A percentile compares a stretch with the other conserved stretches of the same genome.
phyloP scores from a whole-genome alignment of 2,797 vertebrate genomes.

The Crocodylus rhombifer region DNA sequence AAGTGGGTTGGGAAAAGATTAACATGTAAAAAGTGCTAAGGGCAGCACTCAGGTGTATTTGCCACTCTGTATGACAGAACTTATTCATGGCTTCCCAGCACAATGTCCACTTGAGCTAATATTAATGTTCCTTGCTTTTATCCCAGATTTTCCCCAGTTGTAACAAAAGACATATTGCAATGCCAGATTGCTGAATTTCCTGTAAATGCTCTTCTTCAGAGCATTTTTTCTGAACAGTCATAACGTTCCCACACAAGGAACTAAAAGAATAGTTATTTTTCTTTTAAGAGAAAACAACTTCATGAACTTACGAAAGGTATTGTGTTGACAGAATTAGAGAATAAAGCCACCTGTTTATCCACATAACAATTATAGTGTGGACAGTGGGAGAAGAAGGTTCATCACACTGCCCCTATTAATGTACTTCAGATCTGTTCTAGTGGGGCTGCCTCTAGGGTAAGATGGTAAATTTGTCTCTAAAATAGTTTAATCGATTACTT shows the following conservation, averaged over 20 bases:
- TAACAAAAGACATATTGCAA: conserved; percentile 8
- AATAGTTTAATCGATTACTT: neutral
- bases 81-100: accelerated
- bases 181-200: conserved; percentile 30
- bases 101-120: neutral
- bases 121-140: neutral
- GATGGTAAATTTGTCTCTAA: neutral
- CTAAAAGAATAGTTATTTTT: neutral
- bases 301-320: neutral
- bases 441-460: neutral
- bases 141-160: neutral
- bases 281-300: conserved; percentile 37
- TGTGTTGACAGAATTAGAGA: conserved; percentile 38
- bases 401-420: neutral
- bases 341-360: conserved; percentile 43
- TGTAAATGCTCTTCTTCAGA: conserved; percentile 22
- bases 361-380: neutral
- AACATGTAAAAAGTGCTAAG: neutral
- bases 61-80: neutral
- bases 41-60: neutral
- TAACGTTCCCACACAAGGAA: neutral
- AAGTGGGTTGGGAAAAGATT: neutral
- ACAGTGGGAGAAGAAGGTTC: neutral
- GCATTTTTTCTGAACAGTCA: neutral
- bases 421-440: neutral